These are phyloP conservation scores for Notechis scutatus DNA, from an alignment of 2,113 vertebrate genomes.

Conservation along the genomic window DNA sequence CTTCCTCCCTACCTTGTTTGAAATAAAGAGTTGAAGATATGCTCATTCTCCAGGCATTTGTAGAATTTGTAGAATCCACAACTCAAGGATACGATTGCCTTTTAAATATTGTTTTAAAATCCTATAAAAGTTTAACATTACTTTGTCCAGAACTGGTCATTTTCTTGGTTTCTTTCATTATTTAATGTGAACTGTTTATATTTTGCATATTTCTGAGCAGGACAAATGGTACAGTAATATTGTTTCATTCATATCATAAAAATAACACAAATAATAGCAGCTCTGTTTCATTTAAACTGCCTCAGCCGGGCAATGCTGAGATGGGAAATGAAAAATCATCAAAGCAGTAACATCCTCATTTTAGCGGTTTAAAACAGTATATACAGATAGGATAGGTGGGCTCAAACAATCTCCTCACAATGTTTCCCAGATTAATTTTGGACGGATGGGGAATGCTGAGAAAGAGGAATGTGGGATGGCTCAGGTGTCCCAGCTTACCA, in stretches of 20 bases:
- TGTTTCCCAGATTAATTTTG: slow-evolving; percentile 19
- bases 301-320: not conserved
- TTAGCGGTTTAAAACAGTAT: not conserved
- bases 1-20: not conserved
- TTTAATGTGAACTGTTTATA: not conserved
- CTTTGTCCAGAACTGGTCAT: not conserved
- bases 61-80: not conserved
- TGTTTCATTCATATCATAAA: not conserved
- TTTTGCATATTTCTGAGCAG: not conserved
- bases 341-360: slow-evolving; percentile 4
- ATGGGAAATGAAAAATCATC: too few relatives aligned
- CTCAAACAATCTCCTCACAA: not conserved
- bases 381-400: not conserved
- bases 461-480: slow-evolving; percentile 24
- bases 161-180: not conserved
- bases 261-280: not conserved
- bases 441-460: not conserved
- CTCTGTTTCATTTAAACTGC: not conserved
- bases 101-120: not conserved
- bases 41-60: not conserved
- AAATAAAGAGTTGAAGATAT: not conserved
- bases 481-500: slow-evolving; percentile 33
- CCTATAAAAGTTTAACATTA: not conserved
- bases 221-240: not conserved
- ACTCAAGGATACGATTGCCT: not conserved